These are phyloP conservation scores for Pangasius sanitwongsei DNA, from an alignment of 2,797 vertebrate species.

Conservation along the genomic window DNA sequence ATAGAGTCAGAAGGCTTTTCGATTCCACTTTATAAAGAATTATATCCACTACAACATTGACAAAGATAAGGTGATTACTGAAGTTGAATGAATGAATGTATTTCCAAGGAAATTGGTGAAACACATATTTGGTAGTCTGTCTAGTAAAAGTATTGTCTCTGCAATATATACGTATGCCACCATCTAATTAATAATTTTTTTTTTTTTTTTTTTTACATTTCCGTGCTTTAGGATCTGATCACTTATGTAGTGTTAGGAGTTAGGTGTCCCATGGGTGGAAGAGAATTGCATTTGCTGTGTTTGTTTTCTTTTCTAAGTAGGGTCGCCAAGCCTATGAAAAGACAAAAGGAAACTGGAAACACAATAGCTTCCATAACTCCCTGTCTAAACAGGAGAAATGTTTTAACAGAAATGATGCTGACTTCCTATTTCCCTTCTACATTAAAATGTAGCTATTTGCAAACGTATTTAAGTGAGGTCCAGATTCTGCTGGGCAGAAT, in stretches of 20 bases:
- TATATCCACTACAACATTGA: neutral
- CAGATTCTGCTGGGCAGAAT: neutral
- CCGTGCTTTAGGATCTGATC: neutral
- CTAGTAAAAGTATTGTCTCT: neutral
- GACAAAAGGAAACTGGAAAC: neutral
- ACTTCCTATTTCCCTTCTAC: neutral
- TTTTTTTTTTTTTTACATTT: neutral
- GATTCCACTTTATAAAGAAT: neutral
- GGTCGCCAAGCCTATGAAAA: neutral
- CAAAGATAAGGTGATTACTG: neutral
- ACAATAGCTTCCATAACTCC: neutral
- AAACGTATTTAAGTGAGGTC: neutral
- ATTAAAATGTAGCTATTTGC: constrained; percentile 2
- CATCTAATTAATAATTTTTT: neutral
- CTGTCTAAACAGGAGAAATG: neutral
- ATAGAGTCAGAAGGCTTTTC: neutral
- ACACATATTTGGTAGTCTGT: neutral
- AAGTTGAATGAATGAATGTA: neutral
- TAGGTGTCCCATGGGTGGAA: neutral
- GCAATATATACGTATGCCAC: neutral
- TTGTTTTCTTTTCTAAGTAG: neutral
- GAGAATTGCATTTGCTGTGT: neutral
- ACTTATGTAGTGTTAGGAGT: neutral
- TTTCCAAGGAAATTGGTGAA: neutral
- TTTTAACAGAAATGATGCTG: neutral